These are phyloP conservation scores for Hormaphis cornu DNA, from an alignment of 1,140 invertebrate genomes.

Conservation along the genomic window DNA sequence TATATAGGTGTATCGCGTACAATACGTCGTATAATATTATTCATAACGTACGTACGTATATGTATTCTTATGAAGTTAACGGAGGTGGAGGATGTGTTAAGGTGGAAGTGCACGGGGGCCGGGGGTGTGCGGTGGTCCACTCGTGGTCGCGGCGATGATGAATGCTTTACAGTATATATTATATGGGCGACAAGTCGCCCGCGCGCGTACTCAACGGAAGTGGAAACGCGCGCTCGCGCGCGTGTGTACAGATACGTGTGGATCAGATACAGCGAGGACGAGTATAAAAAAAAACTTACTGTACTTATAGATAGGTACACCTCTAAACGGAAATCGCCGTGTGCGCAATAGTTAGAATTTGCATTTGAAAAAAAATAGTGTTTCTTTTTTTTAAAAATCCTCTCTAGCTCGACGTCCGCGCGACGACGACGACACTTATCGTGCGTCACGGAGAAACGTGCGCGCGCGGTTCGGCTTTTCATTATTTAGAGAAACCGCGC, in stretches of 20 bases:
- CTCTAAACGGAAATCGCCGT: not conserved
- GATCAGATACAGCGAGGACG: not conserved
- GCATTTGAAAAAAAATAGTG: constrained; percentile 22
- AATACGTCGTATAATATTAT: no score
- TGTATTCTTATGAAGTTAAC: no score
- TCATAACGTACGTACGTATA: no score
- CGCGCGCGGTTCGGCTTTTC: constrained; percentile 3
- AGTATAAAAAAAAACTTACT: not conserved
- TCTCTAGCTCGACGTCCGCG: not conserved
- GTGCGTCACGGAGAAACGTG: constrained; percentile 28
- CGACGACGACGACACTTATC: constrained; percentile 1
- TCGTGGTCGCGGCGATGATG: constrained; percentile 20
- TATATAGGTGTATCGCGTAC: no score
- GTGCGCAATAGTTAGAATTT: constrained; percentile 11
- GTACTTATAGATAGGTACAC: not conserved
- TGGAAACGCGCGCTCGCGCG: not conserved
- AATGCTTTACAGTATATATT: not conserved
- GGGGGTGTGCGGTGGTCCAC: not conserved
- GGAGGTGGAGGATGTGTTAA: not conserved
- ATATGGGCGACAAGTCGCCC: not conserved
- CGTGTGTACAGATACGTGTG: not conserved
- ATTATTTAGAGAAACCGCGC: constrained; percentile 6
- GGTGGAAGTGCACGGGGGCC: not conserved
- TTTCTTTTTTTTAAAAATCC: no score
- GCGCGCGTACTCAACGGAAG: not conserved